Evolutionary conservation across 1,140 invertebrate species (phyloP).

Genomic region (Oryctes rhinoceros): DNA sequence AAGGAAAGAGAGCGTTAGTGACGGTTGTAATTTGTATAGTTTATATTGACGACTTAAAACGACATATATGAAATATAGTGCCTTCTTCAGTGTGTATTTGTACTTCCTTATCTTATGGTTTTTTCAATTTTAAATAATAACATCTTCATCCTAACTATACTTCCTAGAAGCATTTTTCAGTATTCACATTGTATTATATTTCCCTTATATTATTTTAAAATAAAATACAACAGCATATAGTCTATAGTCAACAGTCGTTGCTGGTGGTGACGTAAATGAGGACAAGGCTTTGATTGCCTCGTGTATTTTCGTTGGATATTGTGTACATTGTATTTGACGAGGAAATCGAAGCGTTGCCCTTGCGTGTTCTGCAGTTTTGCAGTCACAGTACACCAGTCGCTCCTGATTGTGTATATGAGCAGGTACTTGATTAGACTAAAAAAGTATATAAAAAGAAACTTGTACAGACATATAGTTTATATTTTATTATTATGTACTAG

Average conservation of each 20-base stretch:
- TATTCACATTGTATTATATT: slow-evolving; percentile 23
- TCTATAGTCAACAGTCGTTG: neutral
- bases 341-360: no score
- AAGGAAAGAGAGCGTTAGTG: neutral
- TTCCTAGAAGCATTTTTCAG: neutral
- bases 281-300: no score
- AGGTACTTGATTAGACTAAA: slow-evolving; percentile 4
- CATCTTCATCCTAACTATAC: neutral
- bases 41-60: no score
- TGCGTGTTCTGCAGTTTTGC: no score
- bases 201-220: neutral
- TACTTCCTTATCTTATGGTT: slow-evolving; percentile 9
- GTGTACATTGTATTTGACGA: no score
- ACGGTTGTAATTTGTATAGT: no score
- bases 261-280: no score
- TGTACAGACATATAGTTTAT: slow-evolving; percentile 38
- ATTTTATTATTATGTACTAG: slow-evolving; percentile 20
- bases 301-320: no score
- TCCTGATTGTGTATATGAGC: neutral
- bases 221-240: neutral
- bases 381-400: no score
- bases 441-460: neutral
- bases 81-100: slow-evolving; percentile 2
- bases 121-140: slow-evolving; percentile 1
- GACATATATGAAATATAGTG: neutral